phyloP scores from a whole-genome alignment of 2,888 invertebrate species.

The Nymphalis urticae region DNA sequence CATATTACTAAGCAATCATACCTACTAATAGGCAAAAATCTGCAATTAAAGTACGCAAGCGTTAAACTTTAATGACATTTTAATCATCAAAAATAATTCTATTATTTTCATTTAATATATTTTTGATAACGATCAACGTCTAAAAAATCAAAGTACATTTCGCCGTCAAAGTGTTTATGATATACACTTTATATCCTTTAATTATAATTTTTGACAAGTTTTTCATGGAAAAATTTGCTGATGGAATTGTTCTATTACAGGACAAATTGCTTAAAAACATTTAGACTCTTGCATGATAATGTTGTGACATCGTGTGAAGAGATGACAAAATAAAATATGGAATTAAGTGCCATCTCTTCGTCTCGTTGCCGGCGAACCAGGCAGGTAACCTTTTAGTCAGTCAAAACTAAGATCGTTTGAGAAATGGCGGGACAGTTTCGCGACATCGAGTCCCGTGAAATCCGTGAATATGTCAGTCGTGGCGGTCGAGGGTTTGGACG shows the following conservation, averaged over 20 bases:
- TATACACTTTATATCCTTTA: too few relatives aligned
- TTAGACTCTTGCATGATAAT: too few relatives aligned
- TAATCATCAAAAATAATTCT: too few relatives aligned
- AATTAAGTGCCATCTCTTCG: constrained; percentile 22
- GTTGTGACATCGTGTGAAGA: too few relatives aligned
- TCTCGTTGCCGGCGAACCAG: constrained; percentile 62
- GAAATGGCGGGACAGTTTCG: constrained; percentile 74
- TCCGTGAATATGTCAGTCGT: constrained; percentile 73
- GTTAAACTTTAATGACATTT: background rate
- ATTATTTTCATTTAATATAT: too few relatives aligned
- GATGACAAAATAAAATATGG: background rate
- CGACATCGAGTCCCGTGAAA: constrained; percentile 73
- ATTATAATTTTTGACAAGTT: too few relatives aligned
- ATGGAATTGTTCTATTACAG: too few relatives aligned
- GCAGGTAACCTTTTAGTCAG: constrained; percentile 77
- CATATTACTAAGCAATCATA: background rate
- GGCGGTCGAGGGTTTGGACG: constrained; percentile 55
- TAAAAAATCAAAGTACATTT: too few relatives aligned
- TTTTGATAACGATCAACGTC: too few relatives aligned
- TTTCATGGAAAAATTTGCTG: too few relatives aligned
- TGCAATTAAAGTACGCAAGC: background rate
- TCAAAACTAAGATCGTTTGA: constrained; percentile 76
- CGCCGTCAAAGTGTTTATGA: too few relatives aligned
- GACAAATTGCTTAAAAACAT: too few relatives aligned
- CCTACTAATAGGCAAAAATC: background rate